Base-by-base conservation (phyloP, 2,113 vertebrate genomes). In the Sakesphorus luctuosus region DNA sequence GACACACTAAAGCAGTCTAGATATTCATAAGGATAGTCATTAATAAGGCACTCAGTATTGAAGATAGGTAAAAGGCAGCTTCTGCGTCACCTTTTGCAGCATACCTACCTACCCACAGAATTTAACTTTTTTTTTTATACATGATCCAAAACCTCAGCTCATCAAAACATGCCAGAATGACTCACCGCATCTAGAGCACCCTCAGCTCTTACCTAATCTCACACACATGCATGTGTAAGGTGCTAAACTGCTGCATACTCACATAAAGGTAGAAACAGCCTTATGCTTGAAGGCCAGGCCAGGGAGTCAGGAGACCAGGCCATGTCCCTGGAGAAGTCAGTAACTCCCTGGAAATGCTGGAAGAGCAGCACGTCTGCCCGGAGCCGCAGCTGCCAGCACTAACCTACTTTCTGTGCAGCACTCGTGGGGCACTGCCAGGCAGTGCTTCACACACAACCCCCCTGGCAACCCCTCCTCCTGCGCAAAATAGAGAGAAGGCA, bases 401-500 rank as follows among this genome's bases (percentile, higher is more conserved):
- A 87, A 83, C 71, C 94, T 26, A n/a, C 58, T 83, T 81, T 56
- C n/a, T 73, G 62, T 2, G 47, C 73, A 50, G 77, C 65, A 10
- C 36, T 35, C 49, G 20, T 62, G 44, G 84, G 59, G 50, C 38
- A 68, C 6, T 31, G 35, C 79, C 55, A 52, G 21, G 13, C 47
- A 36, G 36, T 43, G 36, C n/a, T 8, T 10, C 81, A 36, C 44
- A 29, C 7, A 58, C 29, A 91, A 6, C 49, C 5, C 40, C 20
- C 7, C 18, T 1, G 0, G 35, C 52, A 82, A 8, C 26, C 19
- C 11, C 62, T 82, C 47, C 47, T 65, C n/a, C 36, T 10, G 5
- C 33, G 62, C 53, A 50, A 55, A 69, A 25, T 6, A 26, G 0
- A 67, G 8, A 47, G 9, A 17, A 1, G 14, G 38, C 8, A 10